Conservation (phyloP, 2,888 invertebrate genomes). For the Athalia circularis region DNA sequence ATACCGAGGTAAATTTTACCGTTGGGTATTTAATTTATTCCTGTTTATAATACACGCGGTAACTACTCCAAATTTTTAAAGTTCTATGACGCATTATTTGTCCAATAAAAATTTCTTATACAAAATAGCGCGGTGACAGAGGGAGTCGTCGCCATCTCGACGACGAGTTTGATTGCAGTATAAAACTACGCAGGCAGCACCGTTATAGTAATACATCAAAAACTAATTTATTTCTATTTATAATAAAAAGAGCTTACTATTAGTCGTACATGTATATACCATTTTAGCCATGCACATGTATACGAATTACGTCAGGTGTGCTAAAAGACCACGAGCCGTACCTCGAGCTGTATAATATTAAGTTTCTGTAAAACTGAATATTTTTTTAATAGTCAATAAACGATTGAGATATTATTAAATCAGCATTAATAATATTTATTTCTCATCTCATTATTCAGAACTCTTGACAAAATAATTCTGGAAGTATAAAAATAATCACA, state of each 20-base stretch:
- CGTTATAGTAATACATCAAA: too few relatives aligned
- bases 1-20: conserved; percentile 15
- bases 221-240: conserved; percentile 37
- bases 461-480: not conserved
- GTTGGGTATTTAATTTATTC: conserved; percentile 33
- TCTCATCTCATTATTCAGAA: not conserved
- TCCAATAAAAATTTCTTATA: too few relatives aligned
- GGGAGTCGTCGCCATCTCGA: too few relatives aligned
- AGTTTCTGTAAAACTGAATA: conserved; percentile 29
- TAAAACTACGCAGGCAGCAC: too few relatives aligned
- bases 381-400: conserved; percentile 39
- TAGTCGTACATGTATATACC: not conserved
- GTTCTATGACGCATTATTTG: too few relatives aligned
- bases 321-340: not conserved
- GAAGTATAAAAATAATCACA: conserved; percentile 20
- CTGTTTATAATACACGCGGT: conserved; percentile 17
- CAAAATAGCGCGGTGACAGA: too few relatives aligned
- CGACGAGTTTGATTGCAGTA: too few relatives aligned
- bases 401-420: conserved; percentile 2
- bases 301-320: not conserved
- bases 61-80: too few relatives aligned
- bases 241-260: conserved; percentile 37
- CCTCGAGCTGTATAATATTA: conserved; percentile 12
- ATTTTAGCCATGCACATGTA: conserved; percentile 1
- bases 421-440: not conserved